A percentile compares a stretch with the other conserved stretches of the same genome.
These are phyloP conservation scores for Dipus sagitta DNA, from an alignment of 2,797 vertebrate species.

Conservation along the genomic window DNA sequence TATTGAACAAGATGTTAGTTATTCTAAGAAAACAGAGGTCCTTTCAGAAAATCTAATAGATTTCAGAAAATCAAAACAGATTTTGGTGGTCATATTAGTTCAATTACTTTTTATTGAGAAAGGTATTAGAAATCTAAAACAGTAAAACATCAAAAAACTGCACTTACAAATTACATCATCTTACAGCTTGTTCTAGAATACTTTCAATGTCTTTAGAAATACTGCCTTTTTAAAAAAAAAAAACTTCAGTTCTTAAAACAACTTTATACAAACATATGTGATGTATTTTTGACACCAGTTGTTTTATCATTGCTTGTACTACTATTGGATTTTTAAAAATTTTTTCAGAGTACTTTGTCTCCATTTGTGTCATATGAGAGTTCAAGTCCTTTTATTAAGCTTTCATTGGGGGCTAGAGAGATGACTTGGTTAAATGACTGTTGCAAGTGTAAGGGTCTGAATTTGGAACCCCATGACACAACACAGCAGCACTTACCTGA, in stretches of 20 bases:
- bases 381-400: not conserved
- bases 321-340: not conserved
- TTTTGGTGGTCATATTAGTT: not conserved
- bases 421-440: too few species aligned
- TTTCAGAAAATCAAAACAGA: not conserved
- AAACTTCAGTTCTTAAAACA: not conserved
- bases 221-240: not conserved
- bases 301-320: not conserved
- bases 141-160: not conserved
- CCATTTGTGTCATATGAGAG: not conserved
- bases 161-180: not conserved
- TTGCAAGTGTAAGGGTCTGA: too few species aligned
- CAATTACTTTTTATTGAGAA: slow-evolving; percentile 15
- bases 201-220: not conserved
- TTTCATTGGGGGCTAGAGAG: not conserved
- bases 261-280: not conserved
- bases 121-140: slow-evolving; percentile 8
- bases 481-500: too few species aligned
- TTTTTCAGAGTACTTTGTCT: not conserved
- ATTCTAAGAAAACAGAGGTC: not conserved
- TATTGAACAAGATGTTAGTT: not conserved
- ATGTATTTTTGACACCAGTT: not conserved
- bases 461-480: too few species aligned
- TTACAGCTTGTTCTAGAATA: not conserved
- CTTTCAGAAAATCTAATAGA: not conserved